A percentile compares a stretch with the other conserved stretches of the same genome.
Conservation (phyloP, 2,888 invertebrate species). For the Nowickia ferox region DNA sequence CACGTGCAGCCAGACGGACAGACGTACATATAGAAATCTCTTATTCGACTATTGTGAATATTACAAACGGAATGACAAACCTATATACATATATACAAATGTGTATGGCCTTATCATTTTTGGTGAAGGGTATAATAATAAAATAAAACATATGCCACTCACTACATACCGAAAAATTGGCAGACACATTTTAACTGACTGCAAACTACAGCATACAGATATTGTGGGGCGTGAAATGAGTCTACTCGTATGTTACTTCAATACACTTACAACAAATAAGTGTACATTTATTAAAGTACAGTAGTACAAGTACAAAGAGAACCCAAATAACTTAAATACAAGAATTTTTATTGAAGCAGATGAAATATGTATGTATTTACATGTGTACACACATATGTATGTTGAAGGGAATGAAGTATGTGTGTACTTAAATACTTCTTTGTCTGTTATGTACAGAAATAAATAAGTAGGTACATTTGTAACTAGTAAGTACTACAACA, state of each 20-base stretch:
- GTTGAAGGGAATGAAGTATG: background rate
- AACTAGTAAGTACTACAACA: constrained; percentile 1
- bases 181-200: constrained; percentile 27
- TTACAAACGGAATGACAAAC: no score
- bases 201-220: constrained; percentile 28
- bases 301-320: background rate
- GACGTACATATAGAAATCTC: no score
- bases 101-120: no score
- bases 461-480: background rate
- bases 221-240: constrained; percentile 24
- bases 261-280: background rate
- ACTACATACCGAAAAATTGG: background rate
- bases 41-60: no score
- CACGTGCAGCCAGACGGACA: no score
- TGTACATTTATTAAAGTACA: constrained; percentile 7
- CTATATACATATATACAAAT: no score
- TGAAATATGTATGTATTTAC: constrained; percentile 18
- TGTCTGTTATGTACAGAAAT: background rate
- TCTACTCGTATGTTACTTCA: background rate
- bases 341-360: constrained; percentile 17
- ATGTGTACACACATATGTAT: background rate
- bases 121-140: background rate
- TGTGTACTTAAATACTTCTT: background rate
- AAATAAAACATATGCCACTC: constrained; percentile 53
- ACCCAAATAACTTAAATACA: background rate